A percentile compares a stretch with the other conserved stretches of the same genome.
Evolutionary conservation across 2,888 invertebrate genomes (phyloP).

Genomic region (Erpobdella octoculata): DNA sequence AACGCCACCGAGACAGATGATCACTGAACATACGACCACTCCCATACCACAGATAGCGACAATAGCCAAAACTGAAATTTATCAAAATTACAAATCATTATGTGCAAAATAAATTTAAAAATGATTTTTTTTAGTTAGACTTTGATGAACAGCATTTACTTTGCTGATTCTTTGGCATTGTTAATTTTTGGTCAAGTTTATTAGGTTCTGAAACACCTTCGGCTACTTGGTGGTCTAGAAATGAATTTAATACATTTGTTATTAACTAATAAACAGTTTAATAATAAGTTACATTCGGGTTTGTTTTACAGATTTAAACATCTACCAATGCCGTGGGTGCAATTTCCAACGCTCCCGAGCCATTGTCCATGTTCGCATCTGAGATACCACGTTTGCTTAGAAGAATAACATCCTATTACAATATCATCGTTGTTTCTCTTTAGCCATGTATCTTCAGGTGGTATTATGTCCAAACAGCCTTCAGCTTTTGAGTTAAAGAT

Average conservation of each 20-base stretch:
- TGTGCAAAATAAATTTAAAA: no score
- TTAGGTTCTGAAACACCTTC: no score
- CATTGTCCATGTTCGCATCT: slow-evolving; percentile 30
- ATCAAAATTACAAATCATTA: background rate
- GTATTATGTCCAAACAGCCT: slow-evolving; percentile 19
- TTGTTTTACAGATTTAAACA: no score
- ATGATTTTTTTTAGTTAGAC: no score
- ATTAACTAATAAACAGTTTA: no score
- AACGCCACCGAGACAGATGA: background rate
- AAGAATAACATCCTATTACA: slow-evolving; percentile 29
- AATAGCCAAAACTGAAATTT: background rate
- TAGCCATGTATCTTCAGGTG: slow-evolving; percentile 19
- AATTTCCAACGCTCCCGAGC: slow-evolving; percentile 32
- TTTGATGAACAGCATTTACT: no score
- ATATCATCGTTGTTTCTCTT: slow-evolving; percentile 27
- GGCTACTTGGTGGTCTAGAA: no score
- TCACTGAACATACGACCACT: background rate
- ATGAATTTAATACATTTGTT: no score
- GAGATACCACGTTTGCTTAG: slow-evolving; percentile 29
- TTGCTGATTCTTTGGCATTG: background rate
- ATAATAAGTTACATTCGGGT: background rate
- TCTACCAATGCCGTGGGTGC: no score
- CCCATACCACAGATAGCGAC: background rate
- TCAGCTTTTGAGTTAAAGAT: no score
- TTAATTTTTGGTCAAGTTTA: background rate